Evolutionary conservation across 2,888 invertebrate genomes (phyloP).

Genomic region (Ypsolopha scabrella): DNA sequence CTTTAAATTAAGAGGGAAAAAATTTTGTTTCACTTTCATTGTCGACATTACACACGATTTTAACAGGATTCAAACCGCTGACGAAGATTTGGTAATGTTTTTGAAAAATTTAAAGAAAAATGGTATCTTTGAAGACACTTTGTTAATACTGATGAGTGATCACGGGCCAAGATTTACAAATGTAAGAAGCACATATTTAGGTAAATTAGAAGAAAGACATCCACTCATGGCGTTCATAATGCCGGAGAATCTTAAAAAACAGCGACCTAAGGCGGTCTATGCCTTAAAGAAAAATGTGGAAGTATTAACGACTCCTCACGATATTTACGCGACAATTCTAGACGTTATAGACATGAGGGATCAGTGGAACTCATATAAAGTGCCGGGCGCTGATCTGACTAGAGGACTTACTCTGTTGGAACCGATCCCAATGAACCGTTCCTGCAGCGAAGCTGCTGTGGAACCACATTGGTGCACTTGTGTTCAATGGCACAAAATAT

Average conservation of each 20-base stretch:
- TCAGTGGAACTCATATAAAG: slow-evolving; percentile 36
- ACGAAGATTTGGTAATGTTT: not conserved
- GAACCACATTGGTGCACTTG: slow-evolving; percentile 98
- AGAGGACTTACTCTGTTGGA: slow-evolving; percentile 11
- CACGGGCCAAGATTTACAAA: slow-evolving; percentile 73
- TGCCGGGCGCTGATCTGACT: slow-evolving; percentile 62
- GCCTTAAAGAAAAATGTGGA: slow-evolving; percentile 74
- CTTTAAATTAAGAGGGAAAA: slow-evolving; percentile 30
- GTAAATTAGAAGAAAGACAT: slow-evolving; percentile 86
- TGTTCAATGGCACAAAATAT: slow-evolving; percentile 81
- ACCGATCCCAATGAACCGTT: slow-evolving; percentile 78
- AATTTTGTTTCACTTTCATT: slow-evolving; percentile 86
- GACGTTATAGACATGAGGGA: slow-evolving; percentile 70
- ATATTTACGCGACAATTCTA: slow-evolving; percentile 82
- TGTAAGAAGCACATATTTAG: slow-evolving; percentile 83
- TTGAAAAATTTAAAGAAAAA: not conserved
- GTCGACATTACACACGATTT: slow-evolving; percentile 85
- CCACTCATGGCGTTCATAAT: slow-evolving; percentile 84
- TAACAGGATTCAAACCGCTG: slow-evolving; percentile 69
- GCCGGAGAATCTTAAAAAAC: slow-evolving; percentile 75
- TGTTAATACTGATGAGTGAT: not conserved
- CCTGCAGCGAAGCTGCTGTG: slow-evolving; percentile 89
- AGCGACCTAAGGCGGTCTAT: slow-evolving; percentile 68
- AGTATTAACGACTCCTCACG: slow-evolving; percentile 83
- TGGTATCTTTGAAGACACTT: not conserved